Evolutionary conservation across 2,888 invertebrate species (phyloP), one percentile per base, ranked within the genome.

Genomic region (Saturnia japonica): DNA sequence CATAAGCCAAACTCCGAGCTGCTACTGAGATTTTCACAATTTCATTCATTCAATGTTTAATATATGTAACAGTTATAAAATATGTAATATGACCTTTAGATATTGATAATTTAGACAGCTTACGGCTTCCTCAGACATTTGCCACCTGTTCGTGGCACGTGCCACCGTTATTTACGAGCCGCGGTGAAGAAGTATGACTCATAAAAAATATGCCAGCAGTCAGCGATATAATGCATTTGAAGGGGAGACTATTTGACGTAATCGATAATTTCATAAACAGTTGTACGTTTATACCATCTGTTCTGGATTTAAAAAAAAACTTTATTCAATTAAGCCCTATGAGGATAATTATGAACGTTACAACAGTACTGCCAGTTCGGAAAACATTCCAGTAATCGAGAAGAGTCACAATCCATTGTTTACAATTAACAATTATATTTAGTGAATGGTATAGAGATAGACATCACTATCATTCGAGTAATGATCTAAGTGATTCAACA

Each of bases 101-200:
- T 28, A 60, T 60, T 28, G 57, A 60, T 60, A 60, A 28, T 28
- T 28, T 60, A 28, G 54, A 54, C 22, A 54, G 25, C 25, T 7
- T 60, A 68, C 28, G 22, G 42, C 54, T 57, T 68, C 54, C 28
- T 14, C 28, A 12, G 40, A 57, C 68, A 51, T 57, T 22, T 34
- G 57, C 42, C 68, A 68, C 68, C 68, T 68, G 68, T 68, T 57
- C 57, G 22, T 57, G 14, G 14, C 68, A 34, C 47, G 42, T 68
- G 57, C 57, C 57, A 25, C 28, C 25, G 11, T 28, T 60, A 60
- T 60, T 60, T 60, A 60, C 28, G 57, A 60, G 14, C 57, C 6
- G 57, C 57, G 28, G 57, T 60, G 14, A 60, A 28, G 14, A 28
- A 60, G 25, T 28, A 57, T 57, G 57, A 25, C 12, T 25, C 25